Conservation (phyloP, 2,113 vertebrate species). For the Tylochromis polylepis region DNA sequence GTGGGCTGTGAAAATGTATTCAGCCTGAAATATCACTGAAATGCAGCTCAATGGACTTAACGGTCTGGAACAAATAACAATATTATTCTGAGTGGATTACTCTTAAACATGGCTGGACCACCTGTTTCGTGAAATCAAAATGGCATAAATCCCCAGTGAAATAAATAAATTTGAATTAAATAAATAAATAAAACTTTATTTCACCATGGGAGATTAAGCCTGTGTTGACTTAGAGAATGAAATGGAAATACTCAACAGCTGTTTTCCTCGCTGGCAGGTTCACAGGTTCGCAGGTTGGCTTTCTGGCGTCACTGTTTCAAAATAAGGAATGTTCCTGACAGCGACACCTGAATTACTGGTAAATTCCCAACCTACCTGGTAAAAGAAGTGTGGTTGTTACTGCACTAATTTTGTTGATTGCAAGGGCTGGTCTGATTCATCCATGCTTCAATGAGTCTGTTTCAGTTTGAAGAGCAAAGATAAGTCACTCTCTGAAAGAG, state of each 20-base stretch:
- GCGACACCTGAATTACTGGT: not conserved
- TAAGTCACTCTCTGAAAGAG: not conserved
- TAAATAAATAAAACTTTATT: constrained; percentile 21
- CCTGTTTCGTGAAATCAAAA: constrained; percentile 48
- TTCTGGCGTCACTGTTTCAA: not conserved
- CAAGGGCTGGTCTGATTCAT: not conserved
- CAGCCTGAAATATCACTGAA: constrained; percentile 33
- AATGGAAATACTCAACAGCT: constrained; percentile 11
- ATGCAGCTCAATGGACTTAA: constrained; percentile 50
- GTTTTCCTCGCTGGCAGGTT: not conserved
- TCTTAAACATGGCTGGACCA: constrained; percentile 38
- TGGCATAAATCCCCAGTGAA: constrained; percentile 21
- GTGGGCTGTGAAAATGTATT: constrained; percentile 13
- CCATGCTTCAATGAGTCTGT: not conserved
- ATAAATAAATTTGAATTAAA: not conserved
- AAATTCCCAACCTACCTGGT: not conserved
- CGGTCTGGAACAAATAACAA: constrained; percentile 55
- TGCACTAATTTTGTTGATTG: not conserved
- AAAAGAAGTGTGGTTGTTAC: not conserved
- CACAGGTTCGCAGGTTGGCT: not conserved
- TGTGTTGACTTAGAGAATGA: not conserved
- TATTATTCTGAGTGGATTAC: constrained; percentile 58
- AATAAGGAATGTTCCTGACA: not conserved
- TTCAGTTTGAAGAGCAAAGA: not conserved
- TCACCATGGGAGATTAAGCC: not conserved